phyloP scores from a whole-genome alignment of 2,888 invertebrate species.

The Sarcophaga carnaria region DNA sequence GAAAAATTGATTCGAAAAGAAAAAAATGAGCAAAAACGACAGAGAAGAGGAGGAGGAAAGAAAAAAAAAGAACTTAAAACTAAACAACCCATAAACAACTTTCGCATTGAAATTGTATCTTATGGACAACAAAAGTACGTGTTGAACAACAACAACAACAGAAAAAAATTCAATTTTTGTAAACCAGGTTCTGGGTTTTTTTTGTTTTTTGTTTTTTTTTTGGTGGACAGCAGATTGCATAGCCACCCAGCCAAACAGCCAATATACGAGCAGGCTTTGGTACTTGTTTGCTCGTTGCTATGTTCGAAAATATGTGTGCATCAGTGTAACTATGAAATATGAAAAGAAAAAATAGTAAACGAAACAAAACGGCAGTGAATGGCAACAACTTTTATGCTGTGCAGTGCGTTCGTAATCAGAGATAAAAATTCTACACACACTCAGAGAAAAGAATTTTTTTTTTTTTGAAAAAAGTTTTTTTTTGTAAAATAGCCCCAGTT shows the following conservation, averaged over 20 bases:
- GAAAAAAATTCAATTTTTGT: conserved; percentile 22
- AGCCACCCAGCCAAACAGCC: no score
- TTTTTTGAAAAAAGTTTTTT: conserved; percentile 11
- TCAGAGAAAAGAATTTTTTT: neutral
- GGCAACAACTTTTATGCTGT: conserved; percentile 38
- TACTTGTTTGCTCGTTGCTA: neutral
- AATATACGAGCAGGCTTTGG: neutral
- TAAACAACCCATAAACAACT: conserved; percentile 63
- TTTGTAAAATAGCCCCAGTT: conserved; percentile 43
- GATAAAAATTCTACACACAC: conserved; percentile 46
- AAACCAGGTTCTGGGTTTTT: neutral
- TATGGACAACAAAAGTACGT: conserved; percentile 67
- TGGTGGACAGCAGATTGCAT: no score
- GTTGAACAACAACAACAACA: conserved; percentile 48
- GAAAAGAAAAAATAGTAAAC: neutral
- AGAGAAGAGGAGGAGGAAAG: neutral
- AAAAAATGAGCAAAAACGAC: neutral
- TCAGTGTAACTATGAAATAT: neutral
- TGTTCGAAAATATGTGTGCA: neutral
- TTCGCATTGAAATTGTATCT: conserved; percentile 71
- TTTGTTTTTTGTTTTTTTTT: conserved; percentile 30
- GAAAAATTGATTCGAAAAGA: conserved; percentile 10
- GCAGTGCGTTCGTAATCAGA: conserved; percentile 51
- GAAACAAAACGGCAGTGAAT: neutral
- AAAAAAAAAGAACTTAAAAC: conserved; percentile 11